These are phyloP conservation scores for Xestia sexstrigata DNA, from an alignment of 2,888 invertebrate genomes.

Conservation along the genomic window DNA sequence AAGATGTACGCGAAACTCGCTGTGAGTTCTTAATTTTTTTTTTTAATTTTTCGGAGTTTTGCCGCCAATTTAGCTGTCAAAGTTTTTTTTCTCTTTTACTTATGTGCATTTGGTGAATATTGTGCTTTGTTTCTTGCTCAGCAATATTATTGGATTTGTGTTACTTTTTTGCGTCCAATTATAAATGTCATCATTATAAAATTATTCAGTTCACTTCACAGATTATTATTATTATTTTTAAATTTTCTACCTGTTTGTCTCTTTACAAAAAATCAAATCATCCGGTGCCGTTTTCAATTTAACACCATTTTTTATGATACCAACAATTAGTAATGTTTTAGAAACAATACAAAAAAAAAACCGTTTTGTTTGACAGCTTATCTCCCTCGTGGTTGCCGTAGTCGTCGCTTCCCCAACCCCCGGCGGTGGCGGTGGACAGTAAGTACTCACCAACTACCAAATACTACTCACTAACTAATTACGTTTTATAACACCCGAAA, in stretches of 20 bases:
- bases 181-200: background rate
- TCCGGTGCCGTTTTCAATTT: background rate
- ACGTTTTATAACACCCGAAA: background rate
- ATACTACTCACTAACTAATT: too few relatives aligned
- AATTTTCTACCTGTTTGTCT: background rate
- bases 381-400: conserved; percentile 81
- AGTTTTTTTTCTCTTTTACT: background rate
- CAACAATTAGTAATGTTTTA: background rate
- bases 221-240: background rate
- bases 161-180: background rate
- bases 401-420: conserved; percentile 83
- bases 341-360: background rate
- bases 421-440: conserved; percentile 84
- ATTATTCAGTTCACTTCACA: background rate
- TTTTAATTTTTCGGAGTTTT: conserved; percentile 9
- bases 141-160: background rate
- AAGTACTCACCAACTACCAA: conserved; percentile 68
- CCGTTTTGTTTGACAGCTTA: conserved; percentile 76
- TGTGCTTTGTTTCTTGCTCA: background rate
- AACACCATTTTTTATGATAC: background rate
- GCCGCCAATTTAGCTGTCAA: conserved; percentile 26
- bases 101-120: background rate
- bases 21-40: conserved; percentile 76
- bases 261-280: background rate
- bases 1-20: conserved; percentile 89